phyloP scores from a whole-genome alignment of 2,797 vertebrate species.

The Cirrhinus mrigala region DNA sequence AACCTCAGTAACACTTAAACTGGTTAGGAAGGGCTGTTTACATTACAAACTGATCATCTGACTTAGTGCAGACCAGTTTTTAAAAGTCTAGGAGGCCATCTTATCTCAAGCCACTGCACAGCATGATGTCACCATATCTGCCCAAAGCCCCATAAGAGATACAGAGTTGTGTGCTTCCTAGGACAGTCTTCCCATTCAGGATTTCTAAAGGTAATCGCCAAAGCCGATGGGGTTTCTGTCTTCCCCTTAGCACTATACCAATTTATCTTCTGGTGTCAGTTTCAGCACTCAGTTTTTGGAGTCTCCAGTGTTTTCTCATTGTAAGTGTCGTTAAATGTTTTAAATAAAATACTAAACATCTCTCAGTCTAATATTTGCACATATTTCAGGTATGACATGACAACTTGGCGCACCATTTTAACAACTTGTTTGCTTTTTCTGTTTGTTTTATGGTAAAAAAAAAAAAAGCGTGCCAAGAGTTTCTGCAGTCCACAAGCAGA shows the following conservation, averaged over 20 bases:
- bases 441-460: conserved; percentile 14
- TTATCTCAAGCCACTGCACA: conserved; percentile 56
- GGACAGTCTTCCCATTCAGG: conserved; percentile 51
- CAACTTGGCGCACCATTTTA: conserved; percentile 8
- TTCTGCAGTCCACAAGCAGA: not conserved
- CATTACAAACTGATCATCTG: conserved; percentile 7
- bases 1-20: not conserved
- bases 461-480: conserved; percentile 9
- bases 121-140: conserved; percentile 44
- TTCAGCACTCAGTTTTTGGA: conserved; percentile 32
- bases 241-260: conserved; percentile 41
- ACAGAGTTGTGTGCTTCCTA: conserved; percentile 58
- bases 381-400: conserved; percentile 25
- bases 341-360: conserved; percentile 15
- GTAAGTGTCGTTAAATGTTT: conserved; percentile 18
- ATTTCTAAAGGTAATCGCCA: conserved; percentile 25
- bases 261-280: conserved; percentile 51
- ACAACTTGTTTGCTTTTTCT: not conserved
- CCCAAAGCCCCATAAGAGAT: conserved; percentile 33
- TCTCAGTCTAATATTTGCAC: conserved; percentile 16
- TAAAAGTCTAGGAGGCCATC: conserved; percentile 20
- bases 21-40: conserved; percentile 42
- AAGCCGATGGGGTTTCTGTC: conserved; percentile 23
- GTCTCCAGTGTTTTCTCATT: conserved; percentile 21
- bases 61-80: conserved; percentile 50